Evolutionary conservation across 2,888 invertebrate species (phyloP).

Genomic region (Protula sp.): DNA sequence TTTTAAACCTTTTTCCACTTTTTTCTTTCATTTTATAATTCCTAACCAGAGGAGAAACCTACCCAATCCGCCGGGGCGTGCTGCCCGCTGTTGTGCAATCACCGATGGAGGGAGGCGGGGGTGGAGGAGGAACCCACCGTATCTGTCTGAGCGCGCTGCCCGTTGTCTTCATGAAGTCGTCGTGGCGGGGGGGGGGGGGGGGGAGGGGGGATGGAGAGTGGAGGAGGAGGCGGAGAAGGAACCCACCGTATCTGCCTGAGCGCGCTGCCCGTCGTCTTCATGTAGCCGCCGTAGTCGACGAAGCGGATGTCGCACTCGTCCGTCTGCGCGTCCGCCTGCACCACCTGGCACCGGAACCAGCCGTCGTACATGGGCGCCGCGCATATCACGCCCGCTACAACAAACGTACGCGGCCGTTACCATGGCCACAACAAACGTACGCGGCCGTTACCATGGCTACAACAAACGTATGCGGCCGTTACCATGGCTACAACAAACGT

Average conservation of each 20-base stretch:
- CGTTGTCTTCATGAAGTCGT: slow-evolving; percentile 79
- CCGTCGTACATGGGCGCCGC: slow-evolving; percentile 73
- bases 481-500: no score
- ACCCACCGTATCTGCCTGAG: slow-evolving; percentile 74
- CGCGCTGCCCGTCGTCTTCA: slow-evolving; percentile 68
- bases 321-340: slow-evolving; percentile 65
- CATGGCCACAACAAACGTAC: no score
- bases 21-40: no score
- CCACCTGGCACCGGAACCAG: slow-evolving; percentile 86
- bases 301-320: slow-evolving; percentile 74
- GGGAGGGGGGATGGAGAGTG: no score
- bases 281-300: slow-evolving; percentile 93
- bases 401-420: no score
- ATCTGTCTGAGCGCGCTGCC: slow-evolving; percentile 81
- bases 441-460: no score
- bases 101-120: slow-evolving; percentile 92
- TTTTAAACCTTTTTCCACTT: no score
- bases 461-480: no score
- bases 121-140: no score
- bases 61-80: slow-evolving; percentile 77
- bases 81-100: slow-evolving; percentile 73
- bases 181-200: slow-evolving; percentile 91
- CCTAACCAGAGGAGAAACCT: no score
- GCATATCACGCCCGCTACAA: slow-evolving; percentile 76
- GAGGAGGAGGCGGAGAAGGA: no score